Base-by-base conservation (phyloP, 2,797 vertebrate genomes). In the Siniperca scherzeri region DNA sequence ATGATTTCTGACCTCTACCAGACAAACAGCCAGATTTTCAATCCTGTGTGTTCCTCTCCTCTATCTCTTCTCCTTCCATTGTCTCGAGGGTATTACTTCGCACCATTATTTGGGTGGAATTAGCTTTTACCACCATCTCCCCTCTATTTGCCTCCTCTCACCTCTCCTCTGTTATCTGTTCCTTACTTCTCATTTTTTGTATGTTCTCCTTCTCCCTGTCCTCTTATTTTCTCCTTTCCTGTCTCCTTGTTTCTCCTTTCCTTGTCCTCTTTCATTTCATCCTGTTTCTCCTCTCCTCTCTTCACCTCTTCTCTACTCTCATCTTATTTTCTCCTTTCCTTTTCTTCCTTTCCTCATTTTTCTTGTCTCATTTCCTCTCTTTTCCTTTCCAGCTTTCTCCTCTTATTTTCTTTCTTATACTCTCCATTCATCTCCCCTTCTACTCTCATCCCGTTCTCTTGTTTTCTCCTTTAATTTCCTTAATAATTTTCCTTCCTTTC, bases 1-100 rank as follows among this genome's bases (percentile, higher is more conserved):
- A 93, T 91, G 89, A 82, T 90, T 90, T 91, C 83, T 93, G 91
- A 94, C 92, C 90, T 92, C 79, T 56, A 87, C 81, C 64, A 67
- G 87, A 92, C 86, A 85, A 91, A 92, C 82, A 88, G 81, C 56
- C 77, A 85, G 56, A 90, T 89, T 86, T 91, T 72, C 92, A 85
- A 88, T 89, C 83, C 80, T 74, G 73, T 65, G 44, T 85, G 84
- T 86, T 85, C 74, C 78, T 70, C 52, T 67, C 64, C 81, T 87
- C 83, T 61, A 52, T 80, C 82, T 84, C 27, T 16, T 73, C 74
- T 78, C 56, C 67, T 33, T 42, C 70, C 59, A 40, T 64, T 81
- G 81, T 91, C 89, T 89, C 48, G 0, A 36, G 85, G 89, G 86
- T 81, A 78, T 83, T 81, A 75, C 88, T 88, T 85, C 44, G 2